Evolutionary conservation across 2,797 vertebrate species (phyloP).

Genomic region (Syngnathus acus): DNA sequence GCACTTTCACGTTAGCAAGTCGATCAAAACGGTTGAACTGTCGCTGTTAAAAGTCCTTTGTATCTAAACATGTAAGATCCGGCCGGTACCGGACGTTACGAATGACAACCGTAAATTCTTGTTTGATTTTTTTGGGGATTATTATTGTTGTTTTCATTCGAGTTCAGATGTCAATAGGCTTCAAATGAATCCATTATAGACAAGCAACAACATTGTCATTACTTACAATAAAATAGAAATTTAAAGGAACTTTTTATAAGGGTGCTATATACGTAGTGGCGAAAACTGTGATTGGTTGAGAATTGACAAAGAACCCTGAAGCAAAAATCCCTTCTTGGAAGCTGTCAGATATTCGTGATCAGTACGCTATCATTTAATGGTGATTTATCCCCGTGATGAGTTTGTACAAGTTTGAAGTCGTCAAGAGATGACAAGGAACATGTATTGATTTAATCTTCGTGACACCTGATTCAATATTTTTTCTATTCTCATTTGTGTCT

Average conservation of each 20-base stretch:
- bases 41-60: neutral
- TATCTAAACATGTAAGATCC: neutral
- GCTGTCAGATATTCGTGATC: neutral
- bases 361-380: neutral
- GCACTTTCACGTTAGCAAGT: neutral
- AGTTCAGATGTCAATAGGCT: too few relatives aligned
- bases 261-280: neutral
- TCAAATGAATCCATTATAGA: too few relatives aligned
- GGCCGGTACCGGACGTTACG: neutral
- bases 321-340: neutral
- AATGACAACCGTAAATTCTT: too few relatives aligned
- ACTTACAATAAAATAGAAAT: too few relatives aligned
- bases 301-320: neutral
- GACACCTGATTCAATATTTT: conserved; percentile 12
- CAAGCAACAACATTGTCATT: too few relatives aligned
- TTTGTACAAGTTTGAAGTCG: neutral
- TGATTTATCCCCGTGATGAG: neutral
- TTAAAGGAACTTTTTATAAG: too few relatives aligned
- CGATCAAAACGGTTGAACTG: neutral
- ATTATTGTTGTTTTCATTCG: neutral
- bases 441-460: neutral
- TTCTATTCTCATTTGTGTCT: conserved; percentile 25
- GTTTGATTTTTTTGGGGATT: neutral
- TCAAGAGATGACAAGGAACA: neutral
- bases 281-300: neutral